Evolutionary conservation across 35 echinoderm and acorn worm species (phyloP), one percentile per base, ranked within the genome.

Genomic region (Acanthaster planci): DNA sequence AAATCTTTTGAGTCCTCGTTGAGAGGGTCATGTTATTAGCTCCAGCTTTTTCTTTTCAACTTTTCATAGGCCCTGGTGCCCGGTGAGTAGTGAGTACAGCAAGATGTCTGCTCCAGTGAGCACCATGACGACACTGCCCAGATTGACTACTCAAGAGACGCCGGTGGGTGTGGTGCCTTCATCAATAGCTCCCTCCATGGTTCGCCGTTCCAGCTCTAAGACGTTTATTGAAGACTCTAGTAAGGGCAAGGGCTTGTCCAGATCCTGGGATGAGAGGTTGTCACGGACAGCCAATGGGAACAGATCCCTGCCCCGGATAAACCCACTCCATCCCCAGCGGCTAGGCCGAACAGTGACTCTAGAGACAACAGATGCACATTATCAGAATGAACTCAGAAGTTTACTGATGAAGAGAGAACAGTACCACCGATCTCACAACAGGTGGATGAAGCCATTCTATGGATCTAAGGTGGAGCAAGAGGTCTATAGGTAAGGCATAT

Each of bases 391-490:
- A 4, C 37, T 86, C 6, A 80, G 84, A 52, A 76, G 84, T 76
- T 42, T 76, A 8, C 47, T 58, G 23, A 82, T 86, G 84, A 92
- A 92, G 81, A 68, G 90, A 76, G 84, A 86, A 60, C 80, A 92
- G 51, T 92, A 92, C 81, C 78, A 92, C 47, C 68, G 72, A 32
- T 92, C 80, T 77, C 84, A 86, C 40, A 82, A 78, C 59, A 47
- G 42, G 52, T 92, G 90, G 90, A 87, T 82, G 79, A 92, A 81
- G 67, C 90, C 90, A 30, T 76, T 92, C 37, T 92, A 92, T 92
- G 90, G 90, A 14, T 35, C 38, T 10, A 87, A 87, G 60, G 35
- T 87, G 58, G 90, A 92, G 77, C 90, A 92, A 78, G 90, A 92
- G 32, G 67, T 82, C 35, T 87, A 92, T 79, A 92, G 84, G 90